phyloP scores from a whole-genome alignment of 2,888 invertebrate species.

The Dendrolimus houi region DNA sequence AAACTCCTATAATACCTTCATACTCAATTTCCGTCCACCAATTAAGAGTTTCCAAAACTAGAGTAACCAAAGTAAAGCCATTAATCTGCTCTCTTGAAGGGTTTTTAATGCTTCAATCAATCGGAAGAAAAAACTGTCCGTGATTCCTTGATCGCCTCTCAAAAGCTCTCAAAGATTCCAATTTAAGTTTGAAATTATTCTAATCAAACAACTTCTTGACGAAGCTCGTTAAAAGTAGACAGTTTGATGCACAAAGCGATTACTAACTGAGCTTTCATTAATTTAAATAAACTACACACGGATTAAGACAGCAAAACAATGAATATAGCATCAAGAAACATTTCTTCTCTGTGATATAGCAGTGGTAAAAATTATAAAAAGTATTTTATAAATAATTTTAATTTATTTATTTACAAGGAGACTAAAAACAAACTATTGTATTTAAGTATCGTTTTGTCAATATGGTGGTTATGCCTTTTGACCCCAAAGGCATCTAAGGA shows the following conservation, averaged over 20 bases:
- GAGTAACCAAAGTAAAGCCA: background rate
- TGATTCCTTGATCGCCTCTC: background rate
- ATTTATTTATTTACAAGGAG: too few species aligned
- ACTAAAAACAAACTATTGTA: too few species aligned
- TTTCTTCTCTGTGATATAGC: too few species aligned
- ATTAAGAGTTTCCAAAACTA: background rate
- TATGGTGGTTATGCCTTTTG: too few species aligned
- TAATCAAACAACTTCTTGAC: background rate
- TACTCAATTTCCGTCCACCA: background rate
- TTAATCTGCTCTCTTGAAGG: background rate
- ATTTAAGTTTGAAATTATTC: background rate
- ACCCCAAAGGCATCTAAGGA: too few species aligned
- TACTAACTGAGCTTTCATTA: too few species aligned
- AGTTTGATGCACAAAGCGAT: background rate
- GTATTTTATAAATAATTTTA: too few species aligned
- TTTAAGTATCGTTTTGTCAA: too few species aligned
- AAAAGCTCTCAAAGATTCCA: background rate
- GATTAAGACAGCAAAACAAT: too few species aligned
- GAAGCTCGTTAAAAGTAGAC: background rate
- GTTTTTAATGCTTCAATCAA: background rate
- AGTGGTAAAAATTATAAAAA: too few species aligned
- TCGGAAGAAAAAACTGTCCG: background rate
- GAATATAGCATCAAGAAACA: too few species aligned
- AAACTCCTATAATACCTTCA: background rate
- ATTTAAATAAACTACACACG: too few species aligned